phyloP scores from a whole-genome alignment of 2,888 invertebrate species.

The Metalampra italica region DNA sequence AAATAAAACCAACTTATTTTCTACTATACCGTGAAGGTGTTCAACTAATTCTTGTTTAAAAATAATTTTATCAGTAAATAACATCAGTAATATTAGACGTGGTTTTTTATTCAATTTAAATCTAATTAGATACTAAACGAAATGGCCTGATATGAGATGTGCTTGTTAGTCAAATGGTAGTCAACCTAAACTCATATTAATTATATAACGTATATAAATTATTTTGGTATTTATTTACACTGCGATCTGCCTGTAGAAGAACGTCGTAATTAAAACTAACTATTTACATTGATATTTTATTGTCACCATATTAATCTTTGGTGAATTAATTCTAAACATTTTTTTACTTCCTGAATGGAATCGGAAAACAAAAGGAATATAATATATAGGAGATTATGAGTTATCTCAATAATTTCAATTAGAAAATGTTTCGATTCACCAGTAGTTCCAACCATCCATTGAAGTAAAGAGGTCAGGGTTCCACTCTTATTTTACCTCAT shows the following conservation, averaged over 20 bases:
- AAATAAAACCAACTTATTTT: conserved; percentile 2
- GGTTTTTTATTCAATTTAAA: conserved; percentile 14
- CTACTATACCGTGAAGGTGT: neutral
- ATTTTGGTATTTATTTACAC: too few relatives aligned
- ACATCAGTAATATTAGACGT: neutral
- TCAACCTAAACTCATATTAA: conserved; percentile 26
- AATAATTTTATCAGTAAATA: neutral
- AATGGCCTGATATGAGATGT: conserved; percentile 54
- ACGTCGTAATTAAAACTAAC: conserved; percentile 56
- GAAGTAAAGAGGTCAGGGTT: conserved; percentile 20
- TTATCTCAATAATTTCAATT: neutral
- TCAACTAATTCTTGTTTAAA: neutral
- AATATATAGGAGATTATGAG: neutral
- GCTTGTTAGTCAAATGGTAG: conserved; percentile 25
- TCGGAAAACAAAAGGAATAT: neutral
- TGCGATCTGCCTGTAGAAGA: conserved; percentile 33
- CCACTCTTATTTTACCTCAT: conserved; percentile 9
- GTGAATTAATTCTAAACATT: conserved; percentile 50
- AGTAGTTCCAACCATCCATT: conserved; percentile 15
- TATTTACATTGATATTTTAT: conserved; percentile 75
- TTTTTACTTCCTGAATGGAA: conserved; percentile 6
- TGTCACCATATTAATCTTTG: conserved; percentile 67
- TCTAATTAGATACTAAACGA: conserved; percentile 43
- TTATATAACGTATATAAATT: conserved; percentile 28
- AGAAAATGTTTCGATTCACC: neutral